Percentiles rank a stretch among this genome's conserved stretches.
Evolutionary conservation across 1,140 invertebrate species (phyloP).

Genomic region (Acromyrmex charruanus): DNA sequence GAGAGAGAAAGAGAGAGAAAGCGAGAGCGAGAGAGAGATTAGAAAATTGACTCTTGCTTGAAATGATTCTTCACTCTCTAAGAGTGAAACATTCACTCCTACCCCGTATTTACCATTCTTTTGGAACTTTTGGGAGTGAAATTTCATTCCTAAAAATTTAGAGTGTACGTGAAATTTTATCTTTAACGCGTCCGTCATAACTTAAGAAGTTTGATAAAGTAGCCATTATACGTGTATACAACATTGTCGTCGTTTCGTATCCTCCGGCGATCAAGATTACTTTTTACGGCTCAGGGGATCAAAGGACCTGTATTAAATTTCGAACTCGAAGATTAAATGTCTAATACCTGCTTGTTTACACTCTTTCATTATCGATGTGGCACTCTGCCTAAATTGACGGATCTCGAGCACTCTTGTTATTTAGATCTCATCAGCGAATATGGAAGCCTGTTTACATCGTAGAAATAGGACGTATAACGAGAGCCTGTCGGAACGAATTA

Average conservation of each 20-base stretch:
- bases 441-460: not conserved
- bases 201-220: not conserved
- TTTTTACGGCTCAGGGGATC: not conserved
- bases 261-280: slow-evolving; percentile 15
- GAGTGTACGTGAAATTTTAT: not conserved
- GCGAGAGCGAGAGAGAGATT: no score
- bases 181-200: not conserved
- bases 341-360: slow-evolving; percentile 31
- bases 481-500: not conserved
- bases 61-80: no score
- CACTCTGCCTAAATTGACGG: slow-evolving; percentile 12
- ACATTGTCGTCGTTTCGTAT: not conserved
- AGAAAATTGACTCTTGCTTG: no score
- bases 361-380: slow-evolving; percentile 4
- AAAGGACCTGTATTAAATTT: slow-evolving; percentile 16
- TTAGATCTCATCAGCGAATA: not conserved
- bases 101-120: no score
- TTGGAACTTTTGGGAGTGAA: no score
- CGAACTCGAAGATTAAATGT: slow-evolving; percentile 36
- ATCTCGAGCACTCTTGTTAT: not conserved
- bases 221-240: not conserved
- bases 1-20: no score
- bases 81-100: no score
- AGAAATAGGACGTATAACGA: not conserved
- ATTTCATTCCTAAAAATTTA: no score